Base-by-base conservation (phyloP, 2,888 invertebrate species). In the Lissocephala sabroskyi region DNA sequence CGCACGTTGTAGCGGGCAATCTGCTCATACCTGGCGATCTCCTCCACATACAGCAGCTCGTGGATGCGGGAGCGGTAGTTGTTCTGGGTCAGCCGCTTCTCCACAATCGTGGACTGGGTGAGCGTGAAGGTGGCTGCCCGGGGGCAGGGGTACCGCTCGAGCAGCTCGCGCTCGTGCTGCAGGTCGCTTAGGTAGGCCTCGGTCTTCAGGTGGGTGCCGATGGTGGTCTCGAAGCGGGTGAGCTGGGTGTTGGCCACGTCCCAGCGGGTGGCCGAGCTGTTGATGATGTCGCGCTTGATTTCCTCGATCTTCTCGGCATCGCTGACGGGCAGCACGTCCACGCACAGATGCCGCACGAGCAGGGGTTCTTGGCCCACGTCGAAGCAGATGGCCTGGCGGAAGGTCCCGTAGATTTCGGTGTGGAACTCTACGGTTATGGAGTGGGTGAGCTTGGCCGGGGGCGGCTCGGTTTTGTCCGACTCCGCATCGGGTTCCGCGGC, bases 51-150 rank as follows among this genome's bases (percentile, higher is more conserved):
- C 2, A 94, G 85, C 67, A 94, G 82, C 67, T 92, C 91, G 74
- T 93, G 93, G 86, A 92, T 90, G 60, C 92, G 87, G 5, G 87
- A 88, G 30, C 89, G 86, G 79, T 94, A 94, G 79, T 92, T 93
- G 56, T 89, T 89, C 56, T 87, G 87, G 1, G 90, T 90, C 40
- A 89, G 84, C 35, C 86, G 85, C 59, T 87, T 87, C 48, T 90
- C 90, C 13, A 86, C 85, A 49, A 92, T 87, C 0, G 91, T 89
- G 0, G 90, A 87, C 59, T 91, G 91, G 0, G 91, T 90, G 6
- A 92, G 82, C 2, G 88, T 86, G 62, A 92, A 91, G 7, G 88
- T 90, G 41, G 88, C 87, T 1, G 88, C 87, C 44, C 88, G 86
- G 0, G 92, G 91, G 62, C 89, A 89, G 0, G 91, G 90, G 84